Evolutionary conservation across 2,113 vertebrate genomes (phyloP).

Genomic region (Nesoenas mayeri): DNA sequence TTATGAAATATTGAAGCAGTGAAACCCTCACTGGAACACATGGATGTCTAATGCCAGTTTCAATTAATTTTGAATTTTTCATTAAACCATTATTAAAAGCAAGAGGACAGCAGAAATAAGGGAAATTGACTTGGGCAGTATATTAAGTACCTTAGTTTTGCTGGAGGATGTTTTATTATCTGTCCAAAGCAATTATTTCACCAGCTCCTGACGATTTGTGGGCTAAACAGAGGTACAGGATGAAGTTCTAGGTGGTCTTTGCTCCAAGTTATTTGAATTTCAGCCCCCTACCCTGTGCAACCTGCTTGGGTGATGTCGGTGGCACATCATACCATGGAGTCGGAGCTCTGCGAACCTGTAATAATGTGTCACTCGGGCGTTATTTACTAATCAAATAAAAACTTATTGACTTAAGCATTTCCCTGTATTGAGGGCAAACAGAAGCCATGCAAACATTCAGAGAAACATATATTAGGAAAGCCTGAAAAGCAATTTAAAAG

Average conservation of each 20-base stretch:
- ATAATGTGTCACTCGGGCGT: background rate
- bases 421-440: slow-evolving; percentile 41
- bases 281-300: background rate
- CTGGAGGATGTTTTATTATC: slow-evolving; percentile 55
- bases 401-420: slow-evolving; percentile 27
- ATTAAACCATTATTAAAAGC: slow-evolving; percentile 69
- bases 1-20: slow-evolving; percentile 47
- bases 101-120: slow-evolving; percentile 57
- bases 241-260: background rate
- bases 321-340: background rate
- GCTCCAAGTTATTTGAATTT: background rate
- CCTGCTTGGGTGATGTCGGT: background rate
- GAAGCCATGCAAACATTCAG: slow-evolving; percentile 3
- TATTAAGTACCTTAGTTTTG: slow-evolving; percentile 64
- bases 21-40: slow-evolving; percentile 16
- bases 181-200: slow-evolving; percentile 57
- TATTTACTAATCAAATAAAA: slow-evolving; percentile 57
- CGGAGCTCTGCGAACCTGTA: background rate
- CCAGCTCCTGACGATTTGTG: background rate
- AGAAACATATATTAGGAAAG: slow-evolving; percentile 33
- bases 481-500: slow-evolving; percentile 39
- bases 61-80: slow-evolving; percentile 73
- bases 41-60: slow-evolving; percentile 54
- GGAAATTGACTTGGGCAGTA: slow-evolving; percentile 47
- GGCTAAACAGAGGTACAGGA: slow-evolving; percentile 20